These are phyloP conservation scores for Neotoxoptera formosana DNA, from an alignment of 1,140 invertebrate species.

Conservation along the genomic window DNA sequence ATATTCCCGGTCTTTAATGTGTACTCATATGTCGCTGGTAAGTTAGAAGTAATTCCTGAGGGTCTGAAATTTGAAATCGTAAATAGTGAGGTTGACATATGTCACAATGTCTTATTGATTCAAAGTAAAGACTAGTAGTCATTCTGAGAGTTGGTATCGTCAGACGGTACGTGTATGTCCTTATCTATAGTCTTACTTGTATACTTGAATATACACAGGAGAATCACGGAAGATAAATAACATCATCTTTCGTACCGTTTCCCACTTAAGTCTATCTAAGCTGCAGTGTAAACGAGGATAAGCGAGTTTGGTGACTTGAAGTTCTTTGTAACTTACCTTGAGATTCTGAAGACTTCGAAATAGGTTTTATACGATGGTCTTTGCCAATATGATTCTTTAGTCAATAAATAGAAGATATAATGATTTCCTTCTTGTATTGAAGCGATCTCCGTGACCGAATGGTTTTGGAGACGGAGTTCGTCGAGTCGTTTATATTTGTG, in stretches of 20 bases:
- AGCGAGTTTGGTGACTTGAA: background rate
- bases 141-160: too few species aligned
- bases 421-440: background rate
- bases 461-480: background rate
- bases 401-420: background rate
- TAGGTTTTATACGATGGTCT: background rate
- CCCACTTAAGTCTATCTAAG: background rate
- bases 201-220: background rate
- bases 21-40: background rate
- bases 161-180: too few species aligned
- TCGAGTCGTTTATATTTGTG: background rate
- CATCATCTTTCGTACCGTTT: too few species aligned
- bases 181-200: background rate
- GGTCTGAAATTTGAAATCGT: background rate
- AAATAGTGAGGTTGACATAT: background rate
- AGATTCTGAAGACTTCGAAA: background rate
- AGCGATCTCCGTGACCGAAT: background rate
- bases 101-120: background rate
- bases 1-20: too few species aligned
- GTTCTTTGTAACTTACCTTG: background rate
- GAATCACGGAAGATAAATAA: background rate
- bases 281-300: background rate
- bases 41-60: background rate
- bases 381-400: background rate
- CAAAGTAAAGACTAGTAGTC: background rate